Evolutionary conservation across 2,113 vertebrate genomes (phyloP), one percentile per base, ranked within the genome.

Genomic region (Ia io): DNA sequence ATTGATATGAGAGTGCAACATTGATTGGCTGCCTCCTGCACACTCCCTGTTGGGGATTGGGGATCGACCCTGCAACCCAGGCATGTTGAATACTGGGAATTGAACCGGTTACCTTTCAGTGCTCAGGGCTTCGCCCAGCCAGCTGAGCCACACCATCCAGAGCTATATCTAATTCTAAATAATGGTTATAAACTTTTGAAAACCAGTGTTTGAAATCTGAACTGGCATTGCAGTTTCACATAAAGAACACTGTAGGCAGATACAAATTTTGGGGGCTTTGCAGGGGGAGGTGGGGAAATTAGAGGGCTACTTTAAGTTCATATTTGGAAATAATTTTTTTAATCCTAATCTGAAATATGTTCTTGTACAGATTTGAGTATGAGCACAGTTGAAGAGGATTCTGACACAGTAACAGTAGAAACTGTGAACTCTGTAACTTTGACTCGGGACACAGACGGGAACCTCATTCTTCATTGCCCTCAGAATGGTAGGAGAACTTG

Each of bases 401-500:
- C 99, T 95, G 98, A 98, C 80, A 98, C 98, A 96, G 98, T 99
- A 74, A 98, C 98, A 96, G 97, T 99, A 97, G 99, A 99, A 98
- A 98, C 98, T 20, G 99, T 99, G 96, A 99, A 99, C 97, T 99
- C 99, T 28, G 99, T 99, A 95, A 99, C 99, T 20, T 98, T 99
- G 94, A 99, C 99, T 88, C 99, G 99, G 97, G 99, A 99, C 96
- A 99, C 99, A 13, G 99, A 99, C 96, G 99, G 99, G 73, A 99
- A 99, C 97, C 98, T 99, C 97, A 99, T 99, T 91, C 99, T 99
- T 97, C 99, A 99, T 96, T 99, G 99, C 97, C 99, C 99, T 96
- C 98, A 98, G 73, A 98, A 98, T 97, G 99, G 99, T 99, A 98
- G 77, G 94, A 93, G 65, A 97, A 92, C 53, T 95, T 76, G 56